These are phyloP conservation scores for Proterorhinus semilunaris DNA, from an alignment of 2,113 vertebrate species.

Conservation along the genomic window DNA sequence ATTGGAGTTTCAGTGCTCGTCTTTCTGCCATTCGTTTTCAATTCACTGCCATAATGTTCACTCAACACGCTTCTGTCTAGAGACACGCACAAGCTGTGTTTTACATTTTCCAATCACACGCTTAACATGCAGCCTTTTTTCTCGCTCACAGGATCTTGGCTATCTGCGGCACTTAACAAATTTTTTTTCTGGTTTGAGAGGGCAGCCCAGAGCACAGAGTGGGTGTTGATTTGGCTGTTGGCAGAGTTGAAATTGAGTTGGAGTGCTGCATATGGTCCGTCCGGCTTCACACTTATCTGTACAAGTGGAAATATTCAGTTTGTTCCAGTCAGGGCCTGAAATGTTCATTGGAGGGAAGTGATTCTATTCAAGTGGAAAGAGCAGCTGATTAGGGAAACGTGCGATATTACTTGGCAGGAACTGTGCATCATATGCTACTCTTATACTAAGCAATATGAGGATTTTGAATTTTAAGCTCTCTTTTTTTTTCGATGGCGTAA, in stretches of 20 bases:
- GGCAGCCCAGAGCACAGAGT: constrained; percentile 49
- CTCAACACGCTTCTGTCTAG: constrained; percentile 14
- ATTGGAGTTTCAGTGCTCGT: too few relatives aligned
- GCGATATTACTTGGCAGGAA: too few relatives aligned
- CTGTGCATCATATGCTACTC: too few relatives aligned
- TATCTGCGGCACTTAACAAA: constrained; percentile 46
- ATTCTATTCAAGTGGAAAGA: too few relatives aligned
- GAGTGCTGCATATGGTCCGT: constrained; percentile 50
- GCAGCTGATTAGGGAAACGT: too few relatives aligned
- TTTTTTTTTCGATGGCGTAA: too few relatives aligned
- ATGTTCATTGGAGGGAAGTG: not conserved
- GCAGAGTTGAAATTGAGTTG: constrained; percentile 53
- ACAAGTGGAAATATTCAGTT: constrained; percentile 35
- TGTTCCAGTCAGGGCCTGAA: constrained; percentile 17
- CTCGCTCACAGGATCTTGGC: constrained; percentile 40
- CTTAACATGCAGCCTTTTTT: constrained; percentile 32
- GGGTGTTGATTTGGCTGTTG: constrained; percentile 57
- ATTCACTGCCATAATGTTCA: not conserved
- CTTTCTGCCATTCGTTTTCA: too few relatives aligned
- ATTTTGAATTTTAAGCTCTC: too few relatives aligned
- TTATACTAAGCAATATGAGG: too few relatives aligned
- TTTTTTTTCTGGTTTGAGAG: constrained; percentile 41
- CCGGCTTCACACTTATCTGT: constrained; percentile 39
- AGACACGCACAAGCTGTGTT: constrained; percentile 8
- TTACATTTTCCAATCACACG: constrained; percentile 36